Base-by-base conservation (phyloP, 2,797 vertebrate genomes). In the Ficedula albicollis region DNA sequence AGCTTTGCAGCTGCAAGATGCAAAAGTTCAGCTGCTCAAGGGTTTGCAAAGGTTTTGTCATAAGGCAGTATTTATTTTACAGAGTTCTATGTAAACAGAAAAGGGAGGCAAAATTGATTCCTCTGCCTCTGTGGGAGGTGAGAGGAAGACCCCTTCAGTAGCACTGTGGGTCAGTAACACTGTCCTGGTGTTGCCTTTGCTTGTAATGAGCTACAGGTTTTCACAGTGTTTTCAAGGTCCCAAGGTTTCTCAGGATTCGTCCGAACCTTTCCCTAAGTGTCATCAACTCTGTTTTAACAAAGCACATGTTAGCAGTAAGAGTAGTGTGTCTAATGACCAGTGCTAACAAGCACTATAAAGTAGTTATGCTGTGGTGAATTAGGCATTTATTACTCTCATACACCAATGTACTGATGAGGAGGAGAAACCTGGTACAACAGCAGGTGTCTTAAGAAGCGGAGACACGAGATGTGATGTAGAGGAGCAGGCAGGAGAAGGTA, bases 1-100 rank as follows among this genome's bases (percentile, higher is more conserved):
- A 58, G 51, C 78, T 92, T 96, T 85, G 51, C 54, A 26, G 48
- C 46, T 84, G 48, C 51, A 91, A 80, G 86, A 89, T 91, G 36
- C 70, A 78, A 95, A 95, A 97, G 78, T 94, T 97, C 90, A 96
- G 66, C 56, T 86, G 39, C 74, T 90, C 27, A 76, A 89, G 70
- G 79, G 36, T 93, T 94, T 89, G 32, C 39, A 68, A 82, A 93
- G 84, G 38, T 93, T 91, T 64, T 64, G 20, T 43, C 26, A 55
- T 63, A 55, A 69, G 9, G 13, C 17, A 48, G 11, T 66, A 48
- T 62, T 76, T 79, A 26, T 49, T 49, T 16, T 32, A 55, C 4
- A 10, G 11, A 46, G 14, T 9, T 78, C 92, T 86, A 59, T 54
- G 9, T 36, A 56, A 59, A 21, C 6, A 10, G 63, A 52, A 67